These are phyloP conservation scores for Atherinosoma microstoma DNA, from an alignment of 2,797 vertebrate genomes.

Conservation along the genomic window DNA sequence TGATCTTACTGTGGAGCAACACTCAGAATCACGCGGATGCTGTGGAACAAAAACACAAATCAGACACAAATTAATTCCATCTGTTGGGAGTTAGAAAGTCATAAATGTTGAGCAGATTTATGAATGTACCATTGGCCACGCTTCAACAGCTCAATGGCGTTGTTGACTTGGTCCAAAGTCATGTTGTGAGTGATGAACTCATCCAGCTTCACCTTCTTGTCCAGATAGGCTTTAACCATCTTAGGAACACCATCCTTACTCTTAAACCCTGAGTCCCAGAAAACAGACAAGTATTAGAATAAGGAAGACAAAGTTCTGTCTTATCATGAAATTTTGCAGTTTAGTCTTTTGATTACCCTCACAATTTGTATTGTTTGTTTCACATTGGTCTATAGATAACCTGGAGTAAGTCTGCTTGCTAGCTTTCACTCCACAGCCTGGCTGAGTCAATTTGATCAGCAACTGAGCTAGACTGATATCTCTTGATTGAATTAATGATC, in stretches of 20 bases:
- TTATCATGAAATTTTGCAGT: too few relatives aligned
- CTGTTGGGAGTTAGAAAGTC: too few relatives aligned
- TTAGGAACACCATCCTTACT: constrained; percentile 83
- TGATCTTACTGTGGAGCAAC: constrained; percentile 43
- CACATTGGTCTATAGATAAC: too few relatives aligned
- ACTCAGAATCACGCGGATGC: constrained; percentile 84
- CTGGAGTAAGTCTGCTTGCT: too few relatives aligned
- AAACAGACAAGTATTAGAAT: not conserved
- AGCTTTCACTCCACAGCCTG: too few relatives aligned
- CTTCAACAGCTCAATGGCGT: constrained; percentile 89
- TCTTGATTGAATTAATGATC: too few relatives aligned
- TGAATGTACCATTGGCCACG: constrained; percentile 83
- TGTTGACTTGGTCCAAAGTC: constrained; percentile 84
- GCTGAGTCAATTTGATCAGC: too few relatives aligned
- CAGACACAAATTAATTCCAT: not conserved
- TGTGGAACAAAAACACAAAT: constrained; percentile 64
- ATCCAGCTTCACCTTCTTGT: constrained; percentile 88
- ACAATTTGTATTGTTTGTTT: too few relatives aligned
- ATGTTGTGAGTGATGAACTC: constrained; percentile 90
- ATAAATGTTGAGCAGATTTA: not conserved
- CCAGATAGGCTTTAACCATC: constrained; percentile 87
- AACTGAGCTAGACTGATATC: too few relatives aligned
- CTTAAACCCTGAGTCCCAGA: constrained; percentile 83
- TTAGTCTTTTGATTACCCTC: too few relatives aligned
- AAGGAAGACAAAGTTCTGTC: too few relatives aligned